Evolutionary conservation across 2,888 invertebrate genomes (phyloP).

Genomic region (Cerastoderma edule): DNA sequence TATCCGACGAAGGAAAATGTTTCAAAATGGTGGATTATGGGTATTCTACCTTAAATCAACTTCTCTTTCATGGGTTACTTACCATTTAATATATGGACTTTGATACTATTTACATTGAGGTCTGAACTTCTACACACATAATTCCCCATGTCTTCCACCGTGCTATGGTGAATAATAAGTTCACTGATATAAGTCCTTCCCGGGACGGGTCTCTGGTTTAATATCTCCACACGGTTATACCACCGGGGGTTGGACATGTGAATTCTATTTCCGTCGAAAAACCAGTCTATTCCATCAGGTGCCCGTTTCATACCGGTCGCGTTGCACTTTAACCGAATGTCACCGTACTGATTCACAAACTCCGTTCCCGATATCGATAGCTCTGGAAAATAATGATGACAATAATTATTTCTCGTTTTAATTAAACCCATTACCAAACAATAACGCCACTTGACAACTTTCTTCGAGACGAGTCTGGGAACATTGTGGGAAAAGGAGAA

Average conservation of each 20-base stretch:
- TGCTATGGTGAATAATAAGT: conserved; percentile 58
- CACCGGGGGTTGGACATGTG: conserved; percentile 51
- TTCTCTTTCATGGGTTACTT: too few relatives aligned
- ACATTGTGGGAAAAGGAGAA: too few relatives aligned
- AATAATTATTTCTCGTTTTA: not conserved
- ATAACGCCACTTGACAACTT: too few relatives aligned
- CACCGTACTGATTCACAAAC: conserved; percentile 69
- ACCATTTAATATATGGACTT: conserved; percentile 68
- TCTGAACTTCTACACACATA: conserved; percentile 68
- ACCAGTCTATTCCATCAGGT: conserved; percentile 75
- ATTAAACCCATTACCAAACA: too few relatives aligned
- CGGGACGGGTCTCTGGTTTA: conserved; percentile 43
- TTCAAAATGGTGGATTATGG: too few relatives aligned
- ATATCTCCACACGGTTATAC: conserved; percentile 53
- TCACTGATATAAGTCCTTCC: conserved; percentile 62
- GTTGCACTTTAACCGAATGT: conserved; percentile 71
- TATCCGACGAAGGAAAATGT: too few relatives aligned
- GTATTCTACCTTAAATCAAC: too few relatives aligned
- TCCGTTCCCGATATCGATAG: conserved; percentile 67
- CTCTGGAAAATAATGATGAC: conserved; percentile 57
- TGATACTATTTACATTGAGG: conserved; percentile 61
- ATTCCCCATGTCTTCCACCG: conserved; percentile 57
- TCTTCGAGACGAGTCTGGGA: too few relatives aligned
- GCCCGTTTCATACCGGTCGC: conserved; percentile 73
- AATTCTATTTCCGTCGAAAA: conserved; percentile 69